Evolutionary conservation across 2,888 invertebrate genomes (phyloP).

Genomic region (Petrolisthes manimaculis): DNA sequence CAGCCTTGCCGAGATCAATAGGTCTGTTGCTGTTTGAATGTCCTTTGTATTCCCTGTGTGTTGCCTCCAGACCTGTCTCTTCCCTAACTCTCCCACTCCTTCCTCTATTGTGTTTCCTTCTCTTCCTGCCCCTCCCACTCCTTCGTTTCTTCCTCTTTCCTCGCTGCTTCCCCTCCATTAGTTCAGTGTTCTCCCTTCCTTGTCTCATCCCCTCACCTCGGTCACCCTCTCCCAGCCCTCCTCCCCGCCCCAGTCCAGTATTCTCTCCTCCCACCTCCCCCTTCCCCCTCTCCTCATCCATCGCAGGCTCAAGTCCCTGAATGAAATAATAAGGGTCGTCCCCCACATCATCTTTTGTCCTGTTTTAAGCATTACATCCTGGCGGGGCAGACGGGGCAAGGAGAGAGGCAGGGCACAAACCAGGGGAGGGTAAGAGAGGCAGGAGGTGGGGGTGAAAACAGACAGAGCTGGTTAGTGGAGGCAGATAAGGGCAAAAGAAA

Average conservation of each 20-base stretch:
- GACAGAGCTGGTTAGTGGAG: neutral
- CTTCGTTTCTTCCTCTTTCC: neutral
- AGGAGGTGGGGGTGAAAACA: neutral
- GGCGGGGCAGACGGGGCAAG: neutral
- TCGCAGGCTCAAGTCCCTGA: constrained; percentile 38
- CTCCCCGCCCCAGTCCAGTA: neutral
- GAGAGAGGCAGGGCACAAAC: neutral
- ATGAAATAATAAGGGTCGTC: constrained; percentile 56
- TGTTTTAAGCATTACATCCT: constrained; percentile 40
- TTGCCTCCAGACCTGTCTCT: neutral
- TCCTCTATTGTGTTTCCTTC: neutral
- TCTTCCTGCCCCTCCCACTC: neutral
- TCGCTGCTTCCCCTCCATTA: neutral
- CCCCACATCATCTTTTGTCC: constrained; percentile 51
- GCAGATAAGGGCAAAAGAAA: neutral
- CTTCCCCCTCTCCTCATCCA: constrained; percentile 25
- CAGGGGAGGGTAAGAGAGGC: neutral
- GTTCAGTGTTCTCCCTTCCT: neutral
- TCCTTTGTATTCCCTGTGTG: neutral
- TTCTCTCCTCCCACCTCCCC: neutral
- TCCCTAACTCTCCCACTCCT: neutral
- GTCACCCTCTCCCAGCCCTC: neutral
- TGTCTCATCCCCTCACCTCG: neutral
- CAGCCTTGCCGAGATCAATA: too few relatives aligned
- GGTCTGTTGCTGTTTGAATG: neutral